Base-by-base conservation (phyloP, 2,888 invertebrate species). In the Drosophila atripex region DNA sequence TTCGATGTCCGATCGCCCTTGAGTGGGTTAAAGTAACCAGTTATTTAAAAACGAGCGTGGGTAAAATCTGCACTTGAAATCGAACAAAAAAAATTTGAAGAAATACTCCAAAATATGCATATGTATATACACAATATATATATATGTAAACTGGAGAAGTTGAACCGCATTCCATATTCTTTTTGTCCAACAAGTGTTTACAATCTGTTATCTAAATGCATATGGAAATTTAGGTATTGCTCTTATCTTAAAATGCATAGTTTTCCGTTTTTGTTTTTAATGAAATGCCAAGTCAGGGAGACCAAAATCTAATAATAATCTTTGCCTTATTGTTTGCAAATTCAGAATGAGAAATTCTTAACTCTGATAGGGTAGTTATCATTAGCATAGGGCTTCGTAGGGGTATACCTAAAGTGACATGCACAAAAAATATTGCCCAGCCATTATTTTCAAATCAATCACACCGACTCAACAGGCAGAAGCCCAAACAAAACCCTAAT, bases 1-100 rank as follows among this genome's bases (percentile, higher is more conserved):
- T 61, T 43, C 61, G 49, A 47, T 38, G 51, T 6, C 46, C 63
- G 47, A 18, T 47, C 45, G 64, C 66, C 73, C 78, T 85, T 71
- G 68, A 60, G 25, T 83, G 65, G 63, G 71, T 70, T 63, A 63
- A 49, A 47, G 73, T 65, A 86, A 86, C 80, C 86, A 74, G 86
- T 80, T 80, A 68, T 69, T 35, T 39, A 30, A 28, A 43, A 14
- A 14, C 39, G 39, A 45, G 23, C 46, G 63, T 47, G 46, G 50
- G 49, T 43, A 30, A 28, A 39, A 52, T 39, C 28, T 60, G 63
- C 23, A 53, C 58, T n/a, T 38, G 41, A 68, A 57, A 38, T 54
- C 32, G 12, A 41, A 39, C 7, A n/a, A n/a, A 0, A 41, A 16
- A 11, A 7, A 18, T 2, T 9, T 28, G 9, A 28, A 28, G 28